A percentile compares a stretch with the other conserved stretches of the same genome.
phyloP scores from a whole-genome alignment of 1,140 invertebrate genomes.

The Cydia splendana region DNA sequence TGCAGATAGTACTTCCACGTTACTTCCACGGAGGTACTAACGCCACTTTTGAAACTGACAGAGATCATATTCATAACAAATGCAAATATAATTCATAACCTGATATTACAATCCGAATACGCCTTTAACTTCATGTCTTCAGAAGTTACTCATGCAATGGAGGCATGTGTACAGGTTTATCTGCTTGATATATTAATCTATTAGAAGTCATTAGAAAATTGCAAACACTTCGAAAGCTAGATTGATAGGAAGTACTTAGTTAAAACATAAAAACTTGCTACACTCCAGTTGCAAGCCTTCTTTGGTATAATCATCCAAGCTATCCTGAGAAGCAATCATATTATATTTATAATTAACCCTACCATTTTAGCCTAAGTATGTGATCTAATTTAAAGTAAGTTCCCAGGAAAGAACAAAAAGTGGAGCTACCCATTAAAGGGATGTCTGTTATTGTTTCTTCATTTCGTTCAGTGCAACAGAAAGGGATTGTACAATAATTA shows the following conservation, averaged over 20 bases:
- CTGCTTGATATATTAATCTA: background rate
- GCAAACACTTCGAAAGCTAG: conserved; percentile 9
- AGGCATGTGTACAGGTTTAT: background rate
- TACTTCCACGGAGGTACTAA: too few species aligned
- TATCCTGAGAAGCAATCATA: conserved; percentile 5
- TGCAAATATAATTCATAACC: too few species aligned
- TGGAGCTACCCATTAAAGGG: conserved; percentile 2
- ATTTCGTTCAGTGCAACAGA: conserved; percentile 3
- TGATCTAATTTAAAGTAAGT: conserved; percentile 19
- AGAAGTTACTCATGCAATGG: too few species aligned
- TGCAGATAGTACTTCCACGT: too few species aligned
- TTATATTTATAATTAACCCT: conserved; percentile 11
- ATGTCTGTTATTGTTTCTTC: conserved; percentile 16
- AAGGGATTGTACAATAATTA: conserved; percentile 13
- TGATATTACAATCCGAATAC: too few species aligned
- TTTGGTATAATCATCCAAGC: conserved; percentile 1
- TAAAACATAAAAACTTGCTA: background rate
- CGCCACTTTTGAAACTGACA: too few species aligned
- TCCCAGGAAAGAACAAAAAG: conserved; percentile 6
- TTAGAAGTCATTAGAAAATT: conserved; percentile 12
- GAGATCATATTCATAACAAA: too few species aligned
- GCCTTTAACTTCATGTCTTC: too few species aligned
- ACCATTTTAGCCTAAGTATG: conserved; percentile 10
- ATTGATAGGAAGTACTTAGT: background rate
- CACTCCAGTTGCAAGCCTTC: background rate